These are phyloP conservation scores for Margaritifera margaritifera DNA, from an alignment of 2,888 invertebrate genomes.

Conservation along the genomic window DNA sequence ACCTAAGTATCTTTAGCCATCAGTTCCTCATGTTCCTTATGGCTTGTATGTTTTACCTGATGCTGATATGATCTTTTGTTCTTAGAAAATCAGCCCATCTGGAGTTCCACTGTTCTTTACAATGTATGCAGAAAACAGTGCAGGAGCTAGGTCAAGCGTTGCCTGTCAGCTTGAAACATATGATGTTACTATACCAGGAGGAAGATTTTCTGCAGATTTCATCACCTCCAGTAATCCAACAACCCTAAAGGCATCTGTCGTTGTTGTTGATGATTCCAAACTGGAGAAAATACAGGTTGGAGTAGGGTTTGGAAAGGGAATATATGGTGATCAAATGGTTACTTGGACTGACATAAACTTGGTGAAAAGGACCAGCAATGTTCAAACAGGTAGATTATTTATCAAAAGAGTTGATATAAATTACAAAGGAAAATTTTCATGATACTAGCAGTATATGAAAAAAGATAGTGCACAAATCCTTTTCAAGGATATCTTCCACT, in stretches of 20 bases:
- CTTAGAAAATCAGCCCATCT: slow-evolving; percentile 8
- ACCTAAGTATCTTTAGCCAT: too few relatives aligned
- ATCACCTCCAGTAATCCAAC: slow-evolving; percentile 46
- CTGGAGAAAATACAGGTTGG: slow-evolving; percentile 21
- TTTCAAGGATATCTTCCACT: too few relatives aligned
- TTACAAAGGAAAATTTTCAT: too few relatives aligned
- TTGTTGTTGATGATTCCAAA: slow-evolving; percentile 49
- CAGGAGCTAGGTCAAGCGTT: slow-evolving; percentile 36
- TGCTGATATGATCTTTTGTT: not conserved
- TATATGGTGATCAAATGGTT: slow-evolving; percentile 36
- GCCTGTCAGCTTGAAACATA: slow-evolving; percentile 48
- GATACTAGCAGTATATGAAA: not conserved
- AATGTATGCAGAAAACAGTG: slow-evolving; percentile 49
- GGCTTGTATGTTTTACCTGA: too few relatives aligned
- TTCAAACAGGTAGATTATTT: too few relatives aligned
- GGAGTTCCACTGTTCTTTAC: slow-evolving; percentile 53
- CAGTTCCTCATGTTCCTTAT: too few relatives aligned
- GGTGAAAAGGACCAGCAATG: not conserved
- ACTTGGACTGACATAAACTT: slow-evolving; percentile 25
- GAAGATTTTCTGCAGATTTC: slow-evolving; percentile 44
- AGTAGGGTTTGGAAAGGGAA: slow-evolving; percentile 33
- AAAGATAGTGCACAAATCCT: not conserved
- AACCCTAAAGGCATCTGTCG: slow-evolving; percentile 37
- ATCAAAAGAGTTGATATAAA: too few relatives aligned
- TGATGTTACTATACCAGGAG: slow-evolving; percentile 51